Conservation (phyloP, 2,797 vertebrate genomes). For the Sardinella longiceps region DNA sequence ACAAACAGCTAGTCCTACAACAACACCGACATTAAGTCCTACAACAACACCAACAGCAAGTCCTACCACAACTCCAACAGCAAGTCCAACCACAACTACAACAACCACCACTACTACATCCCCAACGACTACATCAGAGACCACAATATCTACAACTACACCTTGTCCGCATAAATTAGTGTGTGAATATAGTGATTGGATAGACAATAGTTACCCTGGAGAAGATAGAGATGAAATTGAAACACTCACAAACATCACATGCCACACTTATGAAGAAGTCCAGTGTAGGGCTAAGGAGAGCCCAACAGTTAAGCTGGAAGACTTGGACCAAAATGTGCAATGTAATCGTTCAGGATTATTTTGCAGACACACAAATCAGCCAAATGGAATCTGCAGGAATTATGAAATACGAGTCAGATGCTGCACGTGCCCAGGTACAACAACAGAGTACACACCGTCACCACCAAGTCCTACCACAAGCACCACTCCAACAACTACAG, state of each 20-base stretch:
- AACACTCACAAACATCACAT: slow-evolving; percentile 66
- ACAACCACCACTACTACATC: background rate
- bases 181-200: slow-evolving; percentile 80
- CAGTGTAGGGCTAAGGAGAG: slow-evolving; percentile 72
- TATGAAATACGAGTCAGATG: slow-evolving; percentile 79
- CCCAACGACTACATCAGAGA: background rate
- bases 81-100: background rate
- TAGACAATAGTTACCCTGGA: slow-evolving; percentile 62
- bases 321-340: slow-evolving; percentile 65
- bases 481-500: slow-evolving; percentile 4
- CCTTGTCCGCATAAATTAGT: background rate
- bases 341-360: slow-evolving; percentile 74
- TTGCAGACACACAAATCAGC: slow-evolving; percentile 69
- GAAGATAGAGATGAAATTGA: slow-evolving; percentile 75
- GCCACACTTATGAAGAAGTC: slow-evolving; percentile 63
- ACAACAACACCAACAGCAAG: slow-evolving; percentile 17
- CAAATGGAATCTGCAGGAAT: slow-evolving; percentile 66
- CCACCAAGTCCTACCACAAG: background rate
- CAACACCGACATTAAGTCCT: background rate
- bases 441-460: background rate
- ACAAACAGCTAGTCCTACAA: background rate
- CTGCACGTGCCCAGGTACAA: slow-evolving; percentile 55
- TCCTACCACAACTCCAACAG: slow-evolving; percentile 16
- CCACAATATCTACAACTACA: background rate
- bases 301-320: slow-evolving; percentile 50